A percentile compares a stretch with the other conserved stretches of the same genome.
phyloP scores from a whole-genome alignment of 2,113 vertebrate species.

The Equus quagga region DNA sequence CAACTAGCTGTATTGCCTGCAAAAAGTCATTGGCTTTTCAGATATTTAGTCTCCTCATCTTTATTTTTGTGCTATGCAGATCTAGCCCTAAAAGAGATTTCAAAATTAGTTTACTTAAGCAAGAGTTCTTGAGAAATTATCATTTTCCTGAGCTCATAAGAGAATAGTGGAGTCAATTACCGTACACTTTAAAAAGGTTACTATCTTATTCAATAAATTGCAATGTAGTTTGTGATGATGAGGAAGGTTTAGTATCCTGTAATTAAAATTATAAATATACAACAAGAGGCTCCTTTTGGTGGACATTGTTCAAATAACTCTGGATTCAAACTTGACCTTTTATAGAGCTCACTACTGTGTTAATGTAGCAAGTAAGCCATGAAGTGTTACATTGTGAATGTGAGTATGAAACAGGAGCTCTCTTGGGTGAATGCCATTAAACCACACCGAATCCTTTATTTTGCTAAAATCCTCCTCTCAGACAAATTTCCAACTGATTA shows the following conservation, averaged over 20 bases:
- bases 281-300: not conserved
- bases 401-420: constrained; percentile 47
- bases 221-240: not conserved
- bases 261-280: constrained; percentile 39
- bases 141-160: not conserved
- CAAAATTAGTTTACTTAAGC: not conserved
- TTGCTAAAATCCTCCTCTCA: not conserved
- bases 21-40: not conserved
- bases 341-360: not conserved
- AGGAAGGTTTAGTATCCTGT: not conserved
- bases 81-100: not conserved
- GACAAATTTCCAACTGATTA: constrained; percentile 35
- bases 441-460: constrained; percentile 7
- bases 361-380: not conserved
- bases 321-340: constrained; percentile 26
- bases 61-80: not conserved
- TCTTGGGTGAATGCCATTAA: not conserved
- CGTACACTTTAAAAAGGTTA: not conserved
- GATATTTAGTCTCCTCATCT: not conserved
- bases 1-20: not conserved
- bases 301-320: not conserved
- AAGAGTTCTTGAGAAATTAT: not conserved
- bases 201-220: not conserved
- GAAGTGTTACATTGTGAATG: not conserved
- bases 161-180: not conserved